Conservation (phyloP, 2,113 vertebrate species). For the Pterophyllum scalare region DNA sequence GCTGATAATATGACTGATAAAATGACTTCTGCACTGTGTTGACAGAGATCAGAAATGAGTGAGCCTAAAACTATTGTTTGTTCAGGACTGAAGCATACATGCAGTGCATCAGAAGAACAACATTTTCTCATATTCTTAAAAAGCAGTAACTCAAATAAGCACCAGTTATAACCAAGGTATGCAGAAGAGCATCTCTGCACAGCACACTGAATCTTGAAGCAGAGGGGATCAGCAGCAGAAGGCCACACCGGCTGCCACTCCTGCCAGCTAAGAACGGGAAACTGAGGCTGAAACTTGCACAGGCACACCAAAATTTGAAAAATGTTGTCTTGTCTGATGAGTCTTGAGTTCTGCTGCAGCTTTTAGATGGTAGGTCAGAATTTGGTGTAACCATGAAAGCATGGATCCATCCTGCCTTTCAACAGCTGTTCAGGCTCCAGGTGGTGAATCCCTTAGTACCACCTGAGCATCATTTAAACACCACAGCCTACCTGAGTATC, state of each 20-base stretch:
- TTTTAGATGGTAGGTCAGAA: neutral
- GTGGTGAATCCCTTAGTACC: neutral
- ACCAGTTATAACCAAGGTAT: neutral
- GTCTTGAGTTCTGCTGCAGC: neutral
- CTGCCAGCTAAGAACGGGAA: neutral
- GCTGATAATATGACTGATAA: too few species aligned
- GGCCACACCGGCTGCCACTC: neutral
- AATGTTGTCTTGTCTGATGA: neutral
- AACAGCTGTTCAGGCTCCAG: neutral
- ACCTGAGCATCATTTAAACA: neutral
- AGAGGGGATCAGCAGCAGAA: neutral
- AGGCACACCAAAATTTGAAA: neutral
- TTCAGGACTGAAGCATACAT: neutral
- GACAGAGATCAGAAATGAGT: neutral
- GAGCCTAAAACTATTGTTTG: neutral
- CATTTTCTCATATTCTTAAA: too few species aligned
- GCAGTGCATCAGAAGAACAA: neutral
- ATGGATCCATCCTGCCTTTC: neutral
- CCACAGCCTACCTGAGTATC: neutral
- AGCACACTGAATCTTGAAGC: neutral
- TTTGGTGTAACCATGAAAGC: neutral
- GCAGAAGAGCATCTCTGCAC: neutral
- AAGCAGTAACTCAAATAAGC: neutral
- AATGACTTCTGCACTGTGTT: neutral
- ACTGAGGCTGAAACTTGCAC: neutral